Evolutionary conservation across 2,797 vertebrate species (phyloP).

Genomic region (Sebastolobus altivelis): DNA sequence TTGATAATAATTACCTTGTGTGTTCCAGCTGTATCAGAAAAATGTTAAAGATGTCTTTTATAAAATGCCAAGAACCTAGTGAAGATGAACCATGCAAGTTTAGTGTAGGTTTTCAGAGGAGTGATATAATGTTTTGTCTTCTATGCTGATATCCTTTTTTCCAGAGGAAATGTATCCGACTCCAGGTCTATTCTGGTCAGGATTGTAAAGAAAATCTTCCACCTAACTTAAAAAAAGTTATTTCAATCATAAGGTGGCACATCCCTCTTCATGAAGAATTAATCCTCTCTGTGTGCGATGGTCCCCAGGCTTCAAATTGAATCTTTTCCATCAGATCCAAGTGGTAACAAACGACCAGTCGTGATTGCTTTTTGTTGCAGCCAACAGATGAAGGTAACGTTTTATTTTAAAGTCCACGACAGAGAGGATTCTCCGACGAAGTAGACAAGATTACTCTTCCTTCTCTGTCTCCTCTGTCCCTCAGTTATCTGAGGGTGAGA

Average conservation of each 20-base stretch:
- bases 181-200: neutral
- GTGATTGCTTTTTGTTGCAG: neutral
- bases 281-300: conserved; percentile 12
- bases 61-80: neutral
- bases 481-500: neutral
- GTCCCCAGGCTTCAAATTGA: neutral
- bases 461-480: neutral
- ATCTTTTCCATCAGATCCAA: conserved; percentile 36
- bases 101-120: neutral
- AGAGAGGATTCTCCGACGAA: neutral
- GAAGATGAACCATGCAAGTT: neutral
- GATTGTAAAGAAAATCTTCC: neutral
- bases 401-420: conserved; percentile 1
- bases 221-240: neutral
- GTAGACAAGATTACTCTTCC: neutral
- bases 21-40: conserved; percentile 3
- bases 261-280: conserved; percentile 15
- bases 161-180: conserved; percentile 5
- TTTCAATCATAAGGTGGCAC: neutral
- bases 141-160: neutral
- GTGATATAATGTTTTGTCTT: neutral
- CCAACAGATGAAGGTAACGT: neutral
- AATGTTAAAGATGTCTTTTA: neutral
- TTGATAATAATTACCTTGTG: conserved; percentile 50
- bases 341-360: neutral